These are phyloP conservation scores for Sphenopsis melanotis DNA, from an alignment of 2,797 vertebrate species.

Conservation along the genomic window DNA sequence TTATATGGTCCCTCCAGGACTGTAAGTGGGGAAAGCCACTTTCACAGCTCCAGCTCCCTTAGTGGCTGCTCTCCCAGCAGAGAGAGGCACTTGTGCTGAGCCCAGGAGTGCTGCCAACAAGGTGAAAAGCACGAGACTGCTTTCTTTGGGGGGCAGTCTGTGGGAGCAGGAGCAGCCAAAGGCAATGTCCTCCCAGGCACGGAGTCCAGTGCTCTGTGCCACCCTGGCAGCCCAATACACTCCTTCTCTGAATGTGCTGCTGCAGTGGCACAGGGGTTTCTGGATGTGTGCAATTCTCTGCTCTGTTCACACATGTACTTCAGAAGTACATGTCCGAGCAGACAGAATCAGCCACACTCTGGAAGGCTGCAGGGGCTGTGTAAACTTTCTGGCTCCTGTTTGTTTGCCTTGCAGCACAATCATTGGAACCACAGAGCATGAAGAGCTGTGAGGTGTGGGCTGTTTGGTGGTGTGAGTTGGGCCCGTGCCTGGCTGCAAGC, in stretches of 20 bases:
- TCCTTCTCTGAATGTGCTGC: neutral
- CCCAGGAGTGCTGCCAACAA: neutral
- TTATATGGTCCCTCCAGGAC: conserved; percentile 16
- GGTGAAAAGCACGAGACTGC: neutral
- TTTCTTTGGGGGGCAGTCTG: neutral
- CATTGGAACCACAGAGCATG: neutral
- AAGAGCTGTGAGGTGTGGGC: neutral
- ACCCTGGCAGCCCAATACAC: neutral
- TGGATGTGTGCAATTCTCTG: neutral
- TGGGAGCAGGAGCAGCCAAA: neutral
- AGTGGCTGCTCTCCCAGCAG: neutral
- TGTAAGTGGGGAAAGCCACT: conserved; percentile 25
- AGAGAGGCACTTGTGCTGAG: neutral
- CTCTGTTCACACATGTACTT: neutral
- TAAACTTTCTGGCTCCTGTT: neutral
- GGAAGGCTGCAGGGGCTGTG: neutral
- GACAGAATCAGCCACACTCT: neutral
- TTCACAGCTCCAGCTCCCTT: conserved; percentile 10
- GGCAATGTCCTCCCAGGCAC: neutral
- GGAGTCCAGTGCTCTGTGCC: neutral
- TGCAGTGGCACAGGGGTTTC: neutral
- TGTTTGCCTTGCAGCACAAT: neutral
- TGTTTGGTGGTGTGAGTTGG: neutral
- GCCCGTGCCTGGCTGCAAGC: neutral
- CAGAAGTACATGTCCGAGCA: fast-evolving